Evolutionary conservation across 2,797 vertebrate species (phyloP).

Genomic region (Graptemys geographica): DNA sequence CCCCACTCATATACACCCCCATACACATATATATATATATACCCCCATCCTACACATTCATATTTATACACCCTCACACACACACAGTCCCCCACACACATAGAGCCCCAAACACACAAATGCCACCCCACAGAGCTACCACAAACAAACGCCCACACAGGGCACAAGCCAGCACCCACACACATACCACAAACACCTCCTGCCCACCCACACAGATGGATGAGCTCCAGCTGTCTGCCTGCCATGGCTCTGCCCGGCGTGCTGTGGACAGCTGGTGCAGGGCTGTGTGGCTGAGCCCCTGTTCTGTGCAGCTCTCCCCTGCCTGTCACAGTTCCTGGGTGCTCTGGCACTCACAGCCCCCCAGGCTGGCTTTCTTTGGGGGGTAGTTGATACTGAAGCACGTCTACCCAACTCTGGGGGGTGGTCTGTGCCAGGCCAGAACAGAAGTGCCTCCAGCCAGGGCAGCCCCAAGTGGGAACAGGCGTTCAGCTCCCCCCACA

Average conservation of each 20-base stretch:
- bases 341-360: not conserved
- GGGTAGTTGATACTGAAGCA: not conserved
- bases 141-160: not conserved
- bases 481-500: not conserved
- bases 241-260: not conserved
- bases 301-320: not conserved
- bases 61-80: not conserved
- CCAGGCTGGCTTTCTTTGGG: not conserved
- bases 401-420: not conserved
- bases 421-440: not conserved
- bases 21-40: no score
- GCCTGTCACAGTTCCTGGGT: not conserved
- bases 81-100: no score
- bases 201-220: not conserved
- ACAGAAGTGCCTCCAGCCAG: rapidly evolving
- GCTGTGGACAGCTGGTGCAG: not conserved
- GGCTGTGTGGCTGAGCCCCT: not conserved
- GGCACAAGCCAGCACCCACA: not conserved
- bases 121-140: not conserved
- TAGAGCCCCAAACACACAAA: not conserved
- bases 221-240: not conserved
- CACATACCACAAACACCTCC: not conserved
- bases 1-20: not conserved
- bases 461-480: not conserved
- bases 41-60: no score